These are phyloP conservation scores for Pristiophorus japonicus DNA, from an alignment of 2,113 vertebrate genomes.

Conservation along the genomic window DNA sequence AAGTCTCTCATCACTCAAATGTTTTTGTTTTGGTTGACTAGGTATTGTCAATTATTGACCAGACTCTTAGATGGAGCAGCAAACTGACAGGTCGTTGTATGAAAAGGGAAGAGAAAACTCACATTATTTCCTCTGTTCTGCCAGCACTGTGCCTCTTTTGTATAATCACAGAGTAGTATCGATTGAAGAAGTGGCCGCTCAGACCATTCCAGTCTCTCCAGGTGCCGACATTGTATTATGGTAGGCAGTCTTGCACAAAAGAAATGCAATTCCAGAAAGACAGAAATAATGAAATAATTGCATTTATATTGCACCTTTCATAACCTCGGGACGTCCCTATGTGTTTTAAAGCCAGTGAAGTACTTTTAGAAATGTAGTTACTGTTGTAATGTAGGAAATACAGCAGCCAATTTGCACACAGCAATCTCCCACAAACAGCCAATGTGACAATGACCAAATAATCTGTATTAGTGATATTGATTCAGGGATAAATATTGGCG, in stretches of 20 bases:
- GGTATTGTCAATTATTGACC: neutral
- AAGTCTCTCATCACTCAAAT: neutral
- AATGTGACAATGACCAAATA: neutral
- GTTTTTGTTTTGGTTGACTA: neutral
- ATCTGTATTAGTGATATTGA: neutral
- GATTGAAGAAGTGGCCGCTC: neutral
- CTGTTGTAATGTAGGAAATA: too few species aligned
- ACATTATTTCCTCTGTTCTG: neutral
- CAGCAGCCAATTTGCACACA: too few species aligned
- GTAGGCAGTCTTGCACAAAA: too few species aligned
- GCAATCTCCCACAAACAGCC: neutral
- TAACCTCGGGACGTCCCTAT: too few species aligned
- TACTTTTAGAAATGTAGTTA: too few species aligned
- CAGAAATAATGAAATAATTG: too few species aligned
- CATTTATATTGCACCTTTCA: too few species aligned
- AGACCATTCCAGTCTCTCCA: too few species aligned
- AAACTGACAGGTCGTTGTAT: neutral
- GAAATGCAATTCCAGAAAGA: too few species aligned
- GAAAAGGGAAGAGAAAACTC: neutral
- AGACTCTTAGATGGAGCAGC: neutral
- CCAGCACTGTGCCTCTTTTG: neutral
- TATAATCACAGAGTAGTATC: neutral
- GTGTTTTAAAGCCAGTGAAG: too few species aligned
- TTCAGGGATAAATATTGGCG: neutral
- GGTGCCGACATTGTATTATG: neutral